Evolutionary conservation across 2,888 invertebrate genomes (phyloP), one percentile per base, ranked within the genome.

Genomic region (Graphium colonna): DNA sequence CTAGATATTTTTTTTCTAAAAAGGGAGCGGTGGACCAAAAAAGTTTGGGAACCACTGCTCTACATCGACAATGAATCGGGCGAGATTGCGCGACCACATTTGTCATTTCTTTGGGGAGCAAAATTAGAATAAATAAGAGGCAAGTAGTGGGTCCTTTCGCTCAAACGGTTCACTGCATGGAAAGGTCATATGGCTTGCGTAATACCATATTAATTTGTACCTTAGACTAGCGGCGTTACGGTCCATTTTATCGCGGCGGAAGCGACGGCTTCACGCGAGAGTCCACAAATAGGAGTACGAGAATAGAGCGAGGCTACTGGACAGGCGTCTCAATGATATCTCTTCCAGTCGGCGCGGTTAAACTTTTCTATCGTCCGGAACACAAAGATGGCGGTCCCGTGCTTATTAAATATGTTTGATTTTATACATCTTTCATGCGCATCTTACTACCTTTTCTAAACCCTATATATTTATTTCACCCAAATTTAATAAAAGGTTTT

Each of bases 231-330:
- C 46, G 59, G 61, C 53, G 54, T 64, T 81, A 86, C 64, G 76
- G 79, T 77, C 73, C 69, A 76, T 72, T 82, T 76, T 70, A 57
- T 63, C 58, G 58, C 61, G 65, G 67, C 64, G 69, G 64, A 64
- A 66, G 68, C 57, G 65, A 68, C 73, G 73, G 77, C 77, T 82
- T 77, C 78, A 77, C 73, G 71, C 72, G 71, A 77, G 79, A 79
- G 76, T 87, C 84, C 83, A 85, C 86, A 86, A 89, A 89, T 89
- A 89, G 87, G 78, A 77, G 79, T 79, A 79, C 82, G 73, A 87
- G 86, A 89, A 89, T 89, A 89, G 88, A 86, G 81, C 87, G 88
- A 89, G 88, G 88, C 87, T 85, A 86, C 84, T 87, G 85, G 68
- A 69, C 68, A 68, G 57, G 59, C 65, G 61, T 60, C 63, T 77